Evolutionary conservation across 2,797 vertebrate species (phyloP).

Genomic region (Alauda arvensis): DNA sequence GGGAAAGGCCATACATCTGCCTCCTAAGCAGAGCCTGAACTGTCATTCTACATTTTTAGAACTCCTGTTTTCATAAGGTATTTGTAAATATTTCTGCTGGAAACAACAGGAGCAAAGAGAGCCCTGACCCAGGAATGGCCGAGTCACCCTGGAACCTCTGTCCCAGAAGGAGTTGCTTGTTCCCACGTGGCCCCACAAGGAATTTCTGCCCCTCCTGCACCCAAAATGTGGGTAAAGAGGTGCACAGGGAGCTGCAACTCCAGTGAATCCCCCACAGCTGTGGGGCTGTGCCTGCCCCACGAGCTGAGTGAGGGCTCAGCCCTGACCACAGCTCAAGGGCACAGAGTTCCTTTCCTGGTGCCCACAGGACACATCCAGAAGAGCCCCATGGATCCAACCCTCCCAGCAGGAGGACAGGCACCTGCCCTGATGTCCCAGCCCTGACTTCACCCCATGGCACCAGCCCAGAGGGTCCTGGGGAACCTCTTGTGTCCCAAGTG

Average conservation of each 20-base stretch:
- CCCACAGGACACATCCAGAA: background rate
- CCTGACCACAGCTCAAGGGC: background rate
- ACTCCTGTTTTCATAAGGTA: background rate
- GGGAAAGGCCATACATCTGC: background rate
- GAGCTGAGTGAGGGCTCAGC: background rate
- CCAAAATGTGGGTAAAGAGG: background rate
- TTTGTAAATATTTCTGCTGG: background rate
- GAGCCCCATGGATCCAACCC: background rate
- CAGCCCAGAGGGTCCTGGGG: background rate
- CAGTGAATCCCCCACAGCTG: background rate
- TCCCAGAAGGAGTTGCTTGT: background rate
- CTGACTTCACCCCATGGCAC: background rate
- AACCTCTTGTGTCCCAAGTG: background rate
- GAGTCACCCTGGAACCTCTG: accelerated
- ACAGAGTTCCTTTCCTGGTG: background rate
- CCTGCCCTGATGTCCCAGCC: background rate
- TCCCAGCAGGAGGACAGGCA: background rate
- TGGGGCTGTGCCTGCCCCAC: background rate
- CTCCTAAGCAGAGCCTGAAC: background rate
- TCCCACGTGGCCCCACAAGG: background rate
- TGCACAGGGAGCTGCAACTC: background rate
- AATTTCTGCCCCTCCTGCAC: background rate
- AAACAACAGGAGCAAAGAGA: background rate
- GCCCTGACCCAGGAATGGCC: accelerated
- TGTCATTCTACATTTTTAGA: background rate